These are phyloP conservation scores for Sisyra terminalis DNA, from an alignment of 2,888 invertebrate genomes.

Conservation along the genomic window DNA sequence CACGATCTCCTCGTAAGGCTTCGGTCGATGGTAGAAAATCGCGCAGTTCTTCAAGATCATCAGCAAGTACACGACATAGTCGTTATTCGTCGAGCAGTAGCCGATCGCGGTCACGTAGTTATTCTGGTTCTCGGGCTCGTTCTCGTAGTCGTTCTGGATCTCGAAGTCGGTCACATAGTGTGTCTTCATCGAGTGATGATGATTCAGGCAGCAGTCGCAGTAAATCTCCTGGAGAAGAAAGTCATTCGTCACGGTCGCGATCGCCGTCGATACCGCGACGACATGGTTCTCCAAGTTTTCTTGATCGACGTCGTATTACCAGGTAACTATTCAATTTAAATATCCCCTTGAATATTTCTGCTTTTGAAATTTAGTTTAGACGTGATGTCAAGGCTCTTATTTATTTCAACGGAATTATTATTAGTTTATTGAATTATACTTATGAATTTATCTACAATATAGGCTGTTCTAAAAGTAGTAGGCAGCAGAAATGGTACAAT, in stretches of 20 bases:
- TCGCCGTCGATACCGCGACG: slow-evolving; percentile 86
- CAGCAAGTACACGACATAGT: slow-evolving; percentile 11
- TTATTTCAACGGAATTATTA: too few relatives aligned
- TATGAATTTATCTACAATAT: too few relatives aligned
- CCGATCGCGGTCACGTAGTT: slow-evolving; percentile 14
- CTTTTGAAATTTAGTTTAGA: too few relatives aligned
- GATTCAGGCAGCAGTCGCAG: slow-evolving; percentile 29
- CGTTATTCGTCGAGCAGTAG: slow-evolving; percentile 9
- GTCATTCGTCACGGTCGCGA: slow-evolving; percentile 42
- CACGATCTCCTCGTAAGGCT: slow-evolving; percentile 11
- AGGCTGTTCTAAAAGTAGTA: too few relatives aligned
- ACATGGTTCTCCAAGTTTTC: slow-evolving; percentile 85
- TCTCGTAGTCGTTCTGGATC: slow-evolving; percentile 24
- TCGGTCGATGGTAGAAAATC: slow-evolving; percentile 20
- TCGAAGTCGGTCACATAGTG: slow-evolving; percentile 27
- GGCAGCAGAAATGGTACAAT: too few relatives aligned
- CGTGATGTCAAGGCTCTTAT: too few relatives aligned
- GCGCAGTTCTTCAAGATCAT: slow-evolving; percentile 33
- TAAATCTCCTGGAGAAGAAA: slow-evolving; percentile 24
- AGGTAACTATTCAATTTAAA: slow-evolving; percentile 44
- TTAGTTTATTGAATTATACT: too few relatives aligned
- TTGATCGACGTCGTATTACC: slow-evolving; percentile 84
- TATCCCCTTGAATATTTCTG: too few relatives aligned
- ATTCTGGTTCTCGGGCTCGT: slow-evolving; percentile 17
- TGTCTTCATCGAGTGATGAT: slow-evolving; percentile 32